These are phyloP conservation scores for Anagyrus pseudococci DNA, from an alignment of 2,888 invertebrate species.

Conservation along the genomic window DNA sequence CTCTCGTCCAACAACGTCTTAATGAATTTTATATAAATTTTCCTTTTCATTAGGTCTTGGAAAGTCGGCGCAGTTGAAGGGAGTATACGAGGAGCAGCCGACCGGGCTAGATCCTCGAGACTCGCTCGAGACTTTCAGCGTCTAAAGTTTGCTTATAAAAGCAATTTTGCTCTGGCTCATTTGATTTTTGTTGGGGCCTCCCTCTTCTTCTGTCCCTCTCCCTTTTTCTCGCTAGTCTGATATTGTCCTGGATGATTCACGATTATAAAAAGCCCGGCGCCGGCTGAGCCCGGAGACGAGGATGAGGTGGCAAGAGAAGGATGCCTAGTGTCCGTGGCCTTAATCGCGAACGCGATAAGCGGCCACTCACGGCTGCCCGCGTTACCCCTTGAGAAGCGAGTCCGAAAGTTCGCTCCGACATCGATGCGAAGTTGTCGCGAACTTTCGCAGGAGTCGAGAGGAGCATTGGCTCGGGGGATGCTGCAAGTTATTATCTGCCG, in stretches of 20 bases:
- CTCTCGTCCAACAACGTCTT: not conserved
- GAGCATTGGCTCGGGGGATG: slow-evolving; percentile 42
- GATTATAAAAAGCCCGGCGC: slow-evolving; percentile 6
- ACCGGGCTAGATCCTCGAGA: not conserved
- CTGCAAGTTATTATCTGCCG: slow-evolving; percentile 43
- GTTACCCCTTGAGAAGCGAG: not conserved
- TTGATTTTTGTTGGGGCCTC: slow-evolving; percentile 5
- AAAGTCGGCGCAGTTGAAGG: not conserved
- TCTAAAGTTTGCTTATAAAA: slow-evolving; percentile 19
- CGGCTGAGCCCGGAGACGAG: too few species aligned
- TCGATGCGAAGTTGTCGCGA: slow-evolving; percentile 33
- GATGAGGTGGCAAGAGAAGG: slow-evolving; percentile 2
- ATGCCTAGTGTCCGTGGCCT: too few species aligned
- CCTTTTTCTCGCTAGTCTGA: not conserved
- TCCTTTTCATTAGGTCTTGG: slow-evolving; percentile 17
- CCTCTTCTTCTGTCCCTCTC: not conserved
- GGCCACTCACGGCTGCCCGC: not conserved
- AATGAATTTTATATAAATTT: slow-evolving; percentile 23
- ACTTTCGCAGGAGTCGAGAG: slow-evolving; percentile 20
- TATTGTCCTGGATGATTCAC: slow-evolving; percentile 18
- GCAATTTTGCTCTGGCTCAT: slow-evolving; percentile 13
- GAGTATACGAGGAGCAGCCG: not conserved
- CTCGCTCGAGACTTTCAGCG: too few species aligned
- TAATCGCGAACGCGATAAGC: not conserved
- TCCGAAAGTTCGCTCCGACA: slow-evolving; percentile 27